Evolutionary conservation across 2,888 invertebrate species (phyloP).

Genomic region (Furcula furcula): DNA sequence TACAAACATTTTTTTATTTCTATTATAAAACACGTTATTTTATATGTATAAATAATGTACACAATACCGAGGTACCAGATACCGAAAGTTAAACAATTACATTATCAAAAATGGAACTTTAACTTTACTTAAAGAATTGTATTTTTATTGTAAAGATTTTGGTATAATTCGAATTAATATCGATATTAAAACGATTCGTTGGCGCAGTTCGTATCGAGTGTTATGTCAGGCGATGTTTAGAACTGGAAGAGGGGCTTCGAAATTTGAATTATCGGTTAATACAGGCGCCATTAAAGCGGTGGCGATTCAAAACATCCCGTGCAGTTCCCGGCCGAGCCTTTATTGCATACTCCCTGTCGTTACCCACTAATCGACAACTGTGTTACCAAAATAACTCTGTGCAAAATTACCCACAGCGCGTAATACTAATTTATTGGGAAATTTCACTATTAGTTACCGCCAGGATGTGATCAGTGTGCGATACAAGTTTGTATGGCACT

Average conservation of each 20-base stretch:
- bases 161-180: no score
- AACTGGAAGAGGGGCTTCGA: slow-evolving; percentile 45
- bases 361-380: slow-evolving; percentile 75
- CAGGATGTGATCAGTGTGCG: not conserved
- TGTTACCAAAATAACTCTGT: slow-evolving; percentile 73
- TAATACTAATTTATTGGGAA: slow-evolving; percentile 32
- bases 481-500: no score
- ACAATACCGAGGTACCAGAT: no score
- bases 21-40: no score
- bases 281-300: slow-evolving; percentile 70
- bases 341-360: slow-evolving; percentile 66
- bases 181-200: no score
- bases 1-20: no score
- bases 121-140: no score
- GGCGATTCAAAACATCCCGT: slow-evolving; percentile 80
- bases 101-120: no score
- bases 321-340: slow-evolving; percentile 59
- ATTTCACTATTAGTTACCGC: slow-evolving; percentile 1
- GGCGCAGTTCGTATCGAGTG: slow-evolving; percentile 21
- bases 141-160: no score
- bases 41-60: no score
- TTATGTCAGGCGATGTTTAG: slow-evolving; percentile 49
- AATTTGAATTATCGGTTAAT: slow-evolving; percentile 75
- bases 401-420: slow-evolving; percentile 35
- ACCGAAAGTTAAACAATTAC: no score